phyloP scores from a whole-genome alignment of 2,888 invertebrate species.

The Nymphalis c-album region DNA sequence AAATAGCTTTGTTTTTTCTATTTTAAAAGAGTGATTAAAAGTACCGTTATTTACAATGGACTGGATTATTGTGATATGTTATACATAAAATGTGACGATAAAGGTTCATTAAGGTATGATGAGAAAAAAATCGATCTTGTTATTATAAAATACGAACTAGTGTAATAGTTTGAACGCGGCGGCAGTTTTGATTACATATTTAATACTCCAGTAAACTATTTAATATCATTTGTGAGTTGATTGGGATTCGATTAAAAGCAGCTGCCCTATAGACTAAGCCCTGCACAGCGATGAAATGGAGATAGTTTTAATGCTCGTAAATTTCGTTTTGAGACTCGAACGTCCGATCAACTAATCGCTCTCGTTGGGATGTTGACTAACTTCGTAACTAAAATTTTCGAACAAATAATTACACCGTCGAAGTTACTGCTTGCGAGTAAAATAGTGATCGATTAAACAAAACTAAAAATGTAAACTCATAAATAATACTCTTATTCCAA shows the following conservation, averaged over 20 bases:
- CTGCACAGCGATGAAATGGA: constrained; percentile 66
- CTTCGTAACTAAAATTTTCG: constrained; percentile 57
- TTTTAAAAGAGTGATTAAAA: constrained; percentile 5
- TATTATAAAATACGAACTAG: constrained; percentile 53
- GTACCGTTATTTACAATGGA: constrained; percentile 2
- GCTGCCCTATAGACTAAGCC: constrained; percentile 64
- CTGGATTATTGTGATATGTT: constrained; percentile 12
- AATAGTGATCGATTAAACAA: background rate
- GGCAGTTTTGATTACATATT: constrained; percentile 68
- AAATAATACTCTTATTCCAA: too few relatives aligned
- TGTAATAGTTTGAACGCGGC: constrained; percentile 58
- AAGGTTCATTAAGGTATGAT: constrained; percentile 27
- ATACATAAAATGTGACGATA: constrained; percentile 8
- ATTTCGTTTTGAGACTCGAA: constrained; percentile 67
- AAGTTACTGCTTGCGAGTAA: background rate
- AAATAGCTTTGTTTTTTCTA: background rate
- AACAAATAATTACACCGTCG: constrained; percentile 29
- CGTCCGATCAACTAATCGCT: constrained; percentile 72
- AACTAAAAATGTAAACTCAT: background rate
- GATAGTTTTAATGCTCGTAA: constrained; percentile 80
- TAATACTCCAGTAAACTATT: constrained; percentile 72
- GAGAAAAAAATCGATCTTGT: constrained; percentile 22
- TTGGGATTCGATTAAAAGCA: constrained; percentile 77
- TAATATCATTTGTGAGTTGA: constrained; percentile 69
- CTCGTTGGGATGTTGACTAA: constrained; percentile 60